Evolutionary conservation across 2,113 vertebrate genomes (phyloP).

Genomic region (Hystrix cristata): DNA sequence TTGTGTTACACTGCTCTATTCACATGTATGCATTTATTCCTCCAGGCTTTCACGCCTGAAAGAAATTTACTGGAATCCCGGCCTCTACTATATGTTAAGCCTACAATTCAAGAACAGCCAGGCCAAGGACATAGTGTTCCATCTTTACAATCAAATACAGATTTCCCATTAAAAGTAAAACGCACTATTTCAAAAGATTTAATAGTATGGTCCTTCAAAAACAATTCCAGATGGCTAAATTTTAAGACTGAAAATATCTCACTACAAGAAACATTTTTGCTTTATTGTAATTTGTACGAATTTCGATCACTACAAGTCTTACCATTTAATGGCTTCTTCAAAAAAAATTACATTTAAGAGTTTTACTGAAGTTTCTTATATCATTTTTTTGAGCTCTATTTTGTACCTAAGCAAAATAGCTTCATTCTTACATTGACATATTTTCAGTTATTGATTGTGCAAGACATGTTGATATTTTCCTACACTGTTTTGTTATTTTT

Average conservation of each 20-base stretch:
- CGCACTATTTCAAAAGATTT: conserved; percentile 81
- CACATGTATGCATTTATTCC: conserved; percentile 46
- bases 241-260: conserved; percentile 68
- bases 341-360: background rate
- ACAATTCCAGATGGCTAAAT: conserved; percentile 82
- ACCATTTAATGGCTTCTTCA: conserved; percentile 25
- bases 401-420: conserved; percentile 35
- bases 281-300: conserved; percentile 58
- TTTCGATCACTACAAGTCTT: conserved; percentile 36
- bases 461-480: conserved; percentile 76
- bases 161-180: conserved; percentile 81
- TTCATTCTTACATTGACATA: conserved; percentile 54
- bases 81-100: conserved; percentile 74
- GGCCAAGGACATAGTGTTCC: conserved; percentile 78
- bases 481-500: conserved; percentile 64
- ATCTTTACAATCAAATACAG: conserved; percentile 84
- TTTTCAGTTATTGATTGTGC: conserved; percentile 69
- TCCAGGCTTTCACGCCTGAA: conserved; percentile 57
- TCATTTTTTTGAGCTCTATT: conserved; percentile 55
- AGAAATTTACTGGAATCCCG: conserved; percentile 56
- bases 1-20: conserved; percentile 15
- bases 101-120: conserved; percentile 63
- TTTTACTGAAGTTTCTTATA: background rate
- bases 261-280: conserved; percentile 61
- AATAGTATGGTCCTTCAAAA: conserved; percentile 81